A percentile compares a stretch with the other conserved stretches of the same genome.
Evolutionary conservation across 2,113 vertebrate genomes (phyloP).

Genomic region (Micronycteris hirsuta): DNA sequence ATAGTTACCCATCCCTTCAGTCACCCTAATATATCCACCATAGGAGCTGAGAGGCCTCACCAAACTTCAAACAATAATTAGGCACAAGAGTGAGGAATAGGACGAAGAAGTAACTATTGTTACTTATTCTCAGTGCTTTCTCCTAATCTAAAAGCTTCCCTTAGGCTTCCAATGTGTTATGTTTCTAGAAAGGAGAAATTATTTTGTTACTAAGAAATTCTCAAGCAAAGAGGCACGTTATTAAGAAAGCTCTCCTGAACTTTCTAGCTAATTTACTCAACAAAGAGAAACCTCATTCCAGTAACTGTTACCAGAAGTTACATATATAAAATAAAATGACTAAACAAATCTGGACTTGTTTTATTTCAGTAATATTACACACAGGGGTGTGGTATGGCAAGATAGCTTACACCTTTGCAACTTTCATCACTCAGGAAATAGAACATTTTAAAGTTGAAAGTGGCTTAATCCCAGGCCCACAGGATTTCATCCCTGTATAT

Average conservation of each 20-base stretch:
- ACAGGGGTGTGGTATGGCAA: constrained; percentile 52
- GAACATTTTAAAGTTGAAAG: constrained; percentile 52
- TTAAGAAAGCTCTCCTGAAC: constrained; percentile 44
- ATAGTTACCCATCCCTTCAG: background rate
- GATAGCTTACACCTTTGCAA: constrained; percentile 41
- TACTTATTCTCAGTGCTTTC: constrained; percentile 43
- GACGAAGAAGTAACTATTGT: constrained; percentile 26
- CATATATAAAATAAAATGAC: constrained; percentile 44
- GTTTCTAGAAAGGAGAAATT: constrained; percentile 56
- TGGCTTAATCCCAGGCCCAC: constrained; percentile 61
- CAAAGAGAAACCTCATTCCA: constrained; percentile 54
- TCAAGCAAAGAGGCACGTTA: background rate
- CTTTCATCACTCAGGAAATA: constrained; percentile 63
- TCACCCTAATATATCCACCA: background rate
- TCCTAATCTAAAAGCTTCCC: constrained; percentile 25
- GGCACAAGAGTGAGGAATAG: background rate
- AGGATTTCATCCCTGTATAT: constrained; percentile 67
- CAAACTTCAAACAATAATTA: constrained; percentile 38
- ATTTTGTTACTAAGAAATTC: constrained; percentile 33
- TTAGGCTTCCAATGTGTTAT: background rate
- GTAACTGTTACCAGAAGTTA: constrained; percentile 59
- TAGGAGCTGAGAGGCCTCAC: background rate
- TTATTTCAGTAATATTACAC: constrained; percentile 60
- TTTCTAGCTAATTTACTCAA: constrained; percentile 50
- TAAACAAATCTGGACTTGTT: constrained; percentile 76